A percentile compares a stretch with the other conserved stretches of the same genome.
phyloP scores from a whole-genome alignment of 2,888 invertebrate species.

The Plagodis dolabraria region DNA sequence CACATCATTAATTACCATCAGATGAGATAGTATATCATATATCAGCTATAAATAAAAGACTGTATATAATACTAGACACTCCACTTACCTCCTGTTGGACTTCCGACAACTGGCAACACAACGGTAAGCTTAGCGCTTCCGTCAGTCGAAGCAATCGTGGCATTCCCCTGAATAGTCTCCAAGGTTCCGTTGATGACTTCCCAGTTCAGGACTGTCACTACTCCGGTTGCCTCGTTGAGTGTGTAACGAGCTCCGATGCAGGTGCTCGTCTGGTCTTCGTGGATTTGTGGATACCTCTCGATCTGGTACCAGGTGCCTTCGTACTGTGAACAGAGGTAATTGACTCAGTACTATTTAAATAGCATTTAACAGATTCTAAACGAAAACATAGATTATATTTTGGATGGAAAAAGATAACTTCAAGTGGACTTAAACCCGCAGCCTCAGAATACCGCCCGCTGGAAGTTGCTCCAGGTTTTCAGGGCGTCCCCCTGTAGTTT shows the following conservation, averaged over 20 bases:
- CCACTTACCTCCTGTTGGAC: constrained; percentile 50
- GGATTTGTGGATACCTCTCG: constrained; percentile 61
- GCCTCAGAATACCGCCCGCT: too few species aligned
- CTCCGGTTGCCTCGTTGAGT: constrained; percentile 45
- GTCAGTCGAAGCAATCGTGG: constrained; percentile 50
- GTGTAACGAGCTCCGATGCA: constrained; percentile 65
- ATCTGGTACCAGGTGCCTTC: constrained; percentile 73
- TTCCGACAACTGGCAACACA: constrained; percentile 47
- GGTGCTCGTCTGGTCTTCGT: constrained; percentile 44
- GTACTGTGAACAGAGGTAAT: constrained; percentile 53
- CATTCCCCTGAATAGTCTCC: constrained; percentile 58
- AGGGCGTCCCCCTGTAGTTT: too few species aligned
- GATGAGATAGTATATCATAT: too few species aligned
- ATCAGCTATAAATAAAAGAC: background rate
- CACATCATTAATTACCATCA: too few species aligned
- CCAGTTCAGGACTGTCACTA: constrained; percentile 65
- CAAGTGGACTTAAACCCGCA: too few species aligned
- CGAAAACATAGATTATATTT: too few species aligned
- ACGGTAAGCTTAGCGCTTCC: constrained; percentile 60
- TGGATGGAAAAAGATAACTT: too few species aligned
- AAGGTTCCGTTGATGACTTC: constrained; percentile 60
- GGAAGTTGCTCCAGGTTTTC: too few species aligned
- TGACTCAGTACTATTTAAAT: too few species aligned
- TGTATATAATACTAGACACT: background rate
- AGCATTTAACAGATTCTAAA: too few species aligned